Evolutionary conservation across 2,113 vertebrate species (phyloP).

Genomic region (Montifringilla adamsi): DNA sequence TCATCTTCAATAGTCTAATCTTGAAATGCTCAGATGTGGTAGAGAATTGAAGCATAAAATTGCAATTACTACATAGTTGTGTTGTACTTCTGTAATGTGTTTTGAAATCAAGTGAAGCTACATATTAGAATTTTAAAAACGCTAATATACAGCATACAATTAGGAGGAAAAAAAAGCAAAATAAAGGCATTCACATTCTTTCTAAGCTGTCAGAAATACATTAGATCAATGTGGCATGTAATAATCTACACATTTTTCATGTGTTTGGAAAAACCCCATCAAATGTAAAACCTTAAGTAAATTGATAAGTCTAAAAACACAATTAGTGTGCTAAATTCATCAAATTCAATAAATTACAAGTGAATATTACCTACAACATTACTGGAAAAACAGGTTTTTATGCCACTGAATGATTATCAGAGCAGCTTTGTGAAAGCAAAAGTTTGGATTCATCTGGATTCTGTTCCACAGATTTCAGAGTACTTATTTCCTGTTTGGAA

Average conservation of each 20-base stretch:
- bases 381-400: background rate
- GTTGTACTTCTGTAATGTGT: background rate
- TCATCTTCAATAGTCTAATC: background rate
- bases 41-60: background rate
- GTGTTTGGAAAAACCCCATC: background rate
- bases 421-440: background rate
- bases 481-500: background rate
- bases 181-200: background rate
- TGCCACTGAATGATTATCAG: background rate
- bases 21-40: background rate
- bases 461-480: background rate
- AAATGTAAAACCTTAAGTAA: background rate
- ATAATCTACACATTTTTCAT: background rate
- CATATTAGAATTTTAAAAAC: background rate
- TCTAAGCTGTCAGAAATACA: background rate
- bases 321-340: background rate
- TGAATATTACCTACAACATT: background rate
- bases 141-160: background rate
- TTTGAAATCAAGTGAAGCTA: background rate
- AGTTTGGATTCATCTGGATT: background rate
- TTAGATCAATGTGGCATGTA: background rate
- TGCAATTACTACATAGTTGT: background rate
- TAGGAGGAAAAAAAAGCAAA: background rate
- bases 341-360: background rate
- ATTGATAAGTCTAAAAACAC: background rate